phyloP scores from a whole-genome alignment of 1,140 invertebrate species.

The Manduca sexta region DNA sequence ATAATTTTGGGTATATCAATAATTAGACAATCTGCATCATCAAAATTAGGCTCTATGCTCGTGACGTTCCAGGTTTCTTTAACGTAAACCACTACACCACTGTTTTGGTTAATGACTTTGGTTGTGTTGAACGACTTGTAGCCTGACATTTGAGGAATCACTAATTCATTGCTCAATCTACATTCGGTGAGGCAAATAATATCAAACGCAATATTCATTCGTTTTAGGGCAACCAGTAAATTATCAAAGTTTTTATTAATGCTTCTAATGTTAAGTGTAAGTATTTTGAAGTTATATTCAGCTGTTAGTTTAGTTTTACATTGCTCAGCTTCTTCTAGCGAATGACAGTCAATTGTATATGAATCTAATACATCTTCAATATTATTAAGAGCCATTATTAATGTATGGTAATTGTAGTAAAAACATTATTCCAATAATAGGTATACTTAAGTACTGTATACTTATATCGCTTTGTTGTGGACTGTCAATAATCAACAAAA shows the following conservation, averaged over 20 bases:
- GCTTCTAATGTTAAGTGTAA: slow-evolving; percentile 12
- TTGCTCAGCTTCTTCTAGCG: neutral
- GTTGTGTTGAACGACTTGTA: slow-evolving; percentile 10
- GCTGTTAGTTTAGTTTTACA: neutral
- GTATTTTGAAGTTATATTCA: slow-evolving; percentile 4
- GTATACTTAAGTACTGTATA: too few species aligned
- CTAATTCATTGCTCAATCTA: neutral
- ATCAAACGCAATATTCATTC: slow-evolving; percentile 8
- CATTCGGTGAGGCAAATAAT: slow-evolving; percentile 11
- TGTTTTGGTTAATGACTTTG: slow-evolving; percentile 7
- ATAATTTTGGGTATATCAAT: slow-evolving; percentile 5
- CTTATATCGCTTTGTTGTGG: too few species aligned
- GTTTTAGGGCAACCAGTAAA: neutral
- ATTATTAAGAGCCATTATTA: too few species aligned
- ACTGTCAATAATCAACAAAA: too few species aligned
- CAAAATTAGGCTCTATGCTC: slow-evolving; percentile 1
- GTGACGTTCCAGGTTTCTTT: slow-evolving; percentile 3
- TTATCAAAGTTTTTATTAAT: slow-evolving; percentile 11
- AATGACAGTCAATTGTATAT: neutral
- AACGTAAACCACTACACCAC: slow-evolving; percentile 11
- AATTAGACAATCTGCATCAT: slow-evolving; percentile 8
- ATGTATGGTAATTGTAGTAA: neutral
- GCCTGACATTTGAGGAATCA: slow-evolving; percentile 4
- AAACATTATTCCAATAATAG: too few species aligned
- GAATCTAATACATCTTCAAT: neutral